Evolutionary conservation across 2,113 vertebrate species (phyloP).

Genomic region (Centropus bengalensis): DNA sequence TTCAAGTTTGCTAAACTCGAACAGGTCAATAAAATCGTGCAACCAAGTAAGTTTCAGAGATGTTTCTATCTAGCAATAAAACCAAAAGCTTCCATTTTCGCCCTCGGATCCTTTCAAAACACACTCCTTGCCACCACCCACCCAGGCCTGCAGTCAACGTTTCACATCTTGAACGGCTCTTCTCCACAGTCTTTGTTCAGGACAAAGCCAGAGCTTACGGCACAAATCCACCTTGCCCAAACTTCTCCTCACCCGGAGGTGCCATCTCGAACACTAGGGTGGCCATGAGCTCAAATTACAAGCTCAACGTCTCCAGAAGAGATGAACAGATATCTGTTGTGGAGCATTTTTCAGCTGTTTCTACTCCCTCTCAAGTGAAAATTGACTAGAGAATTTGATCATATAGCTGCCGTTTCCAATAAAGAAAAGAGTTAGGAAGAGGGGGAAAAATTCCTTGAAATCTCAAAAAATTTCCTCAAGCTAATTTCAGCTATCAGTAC

Average conservation of each 20-base stretch:
- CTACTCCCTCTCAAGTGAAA: background rate
- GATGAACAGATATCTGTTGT: background rate
- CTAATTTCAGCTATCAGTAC: fast-evolving
- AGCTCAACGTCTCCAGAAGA: background rate
- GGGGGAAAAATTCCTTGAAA: background rate
- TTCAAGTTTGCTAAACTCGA: background rate
- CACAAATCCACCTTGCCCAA: background rate
- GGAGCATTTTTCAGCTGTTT: background rate
- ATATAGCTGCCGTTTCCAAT: background rate
- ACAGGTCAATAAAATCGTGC: background rate
- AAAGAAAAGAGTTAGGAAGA: background rate
- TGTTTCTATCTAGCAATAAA: background rate
- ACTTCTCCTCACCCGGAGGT: background rate
- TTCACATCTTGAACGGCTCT: background rate
- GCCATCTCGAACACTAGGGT: fast-evolving
- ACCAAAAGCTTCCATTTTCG: background rate
- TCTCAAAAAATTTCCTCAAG: background rate
- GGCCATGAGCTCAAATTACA: fast-evolving
- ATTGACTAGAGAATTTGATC: too few species aligned
- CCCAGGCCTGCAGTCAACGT: background rate
- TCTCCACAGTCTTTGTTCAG: background rate
- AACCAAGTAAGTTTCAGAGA: background rate
- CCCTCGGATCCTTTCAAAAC: constrained; percentile 3
- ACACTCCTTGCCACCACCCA: background rate
- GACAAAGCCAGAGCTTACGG: background rate